Evolutionary conservation across 1,140 invertebrate genomes (phyloP).

Genomic region (Pectinophora gossypiella): DNA sequence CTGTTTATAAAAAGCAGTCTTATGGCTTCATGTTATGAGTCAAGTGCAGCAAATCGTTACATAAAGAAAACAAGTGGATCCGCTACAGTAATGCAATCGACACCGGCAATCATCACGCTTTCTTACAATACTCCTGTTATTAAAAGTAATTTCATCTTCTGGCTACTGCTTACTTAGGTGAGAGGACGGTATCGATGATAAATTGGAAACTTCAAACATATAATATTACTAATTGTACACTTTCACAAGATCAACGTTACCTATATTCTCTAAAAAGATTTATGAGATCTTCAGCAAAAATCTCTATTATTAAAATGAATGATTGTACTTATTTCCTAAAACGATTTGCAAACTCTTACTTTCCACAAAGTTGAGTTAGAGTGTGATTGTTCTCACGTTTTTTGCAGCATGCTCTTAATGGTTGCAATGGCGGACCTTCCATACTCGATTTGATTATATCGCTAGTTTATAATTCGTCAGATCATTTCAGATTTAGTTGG

Average conservation of each 20-base stretch:
- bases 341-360: not conserved
- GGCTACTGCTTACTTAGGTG: too few species aligned
- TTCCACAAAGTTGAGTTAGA: not conserved
- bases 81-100: too few species aligned
- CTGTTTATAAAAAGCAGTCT: too few species aligned
- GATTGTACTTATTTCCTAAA: slow-evolving; percentile 25
- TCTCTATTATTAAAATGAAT: slow-evolving; percentile 36
- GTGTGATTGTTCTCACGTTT: too few species aligned
- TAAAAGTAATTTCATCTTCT: not conserved
- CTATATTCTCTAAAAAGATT: not conserved
- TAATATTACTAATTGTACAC: slow-evolving; percentile 28
- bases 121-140: not conserved
- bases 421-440: too few species aligned
- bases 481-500: too few species aligned
- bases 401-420: too few species aligned
- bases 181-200: not conserved
- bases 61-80: too few species aligned
- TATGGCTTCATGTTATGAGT: too few species aligned
- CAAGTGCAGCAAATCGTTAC: too few species aligned
- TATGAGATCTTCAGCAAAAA: not conserved
- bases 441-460: too few species aligned
- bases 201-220: not conserved
- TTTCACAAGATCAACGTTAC: slow-evolving; percentile 21
- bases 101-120: not conserved
- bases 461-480: too few species aligned